phyloP scores from a whole-genome alignment of 2,113 vertebrate genomes.

The Amphiprion ocellaris region DNA sequence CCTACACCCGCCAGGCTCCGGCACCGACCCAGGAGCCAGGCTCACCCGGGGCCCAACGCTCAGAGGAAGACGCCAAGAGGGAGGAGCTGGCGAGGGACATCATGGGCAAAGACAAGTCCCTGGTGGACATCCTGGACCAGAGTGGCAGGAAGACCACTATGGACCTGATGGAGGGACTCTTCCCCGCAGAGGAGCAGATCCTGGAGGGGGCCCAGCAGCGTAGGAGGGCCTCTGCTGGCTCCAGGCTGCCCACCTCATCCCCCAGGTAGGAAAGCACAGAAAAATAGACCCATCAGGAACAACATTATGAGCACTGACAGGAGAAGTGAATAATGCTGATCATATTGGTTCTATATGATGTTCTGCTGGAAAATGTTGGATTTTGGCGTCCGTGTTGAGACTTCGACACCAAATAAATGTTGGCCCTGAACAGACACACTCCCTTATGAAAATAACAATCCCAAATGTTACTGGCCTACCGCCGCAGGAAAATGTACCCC shows the following conservation, averaged over 20 bases:
- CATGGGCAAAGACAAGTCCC: slow-evolving; percentile 91
- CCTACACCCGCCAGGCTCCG: slow-evolving; percentile 81
- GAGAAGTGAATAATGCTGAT: too few species aligned
- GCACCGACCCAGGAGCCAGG: not conserved
- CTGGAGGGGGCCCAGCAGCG: slow-evolving; percentile 90
- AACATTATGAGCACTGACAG: too few species aligned
- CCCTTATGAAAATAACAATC: too few species aligned
- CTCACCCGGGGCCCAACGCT: slow-evolving; percentile 49
- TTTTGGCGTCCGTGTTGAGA: too few species aligned
- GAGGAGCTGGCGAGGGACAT: slow-evolving; percentile 93
- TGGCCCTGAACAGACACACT: too few species aligned
- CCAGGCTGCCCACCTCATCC: slow-evolving; percentile 81
- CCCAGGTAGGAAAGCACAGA: slow-evolving; percentile 80
- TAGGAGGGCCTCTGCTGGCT: slow-evolving; percentile 82
- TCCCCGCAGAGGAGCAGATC: slow-evolving; percentile 90
- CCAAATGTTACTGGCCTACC: too few species aligned
- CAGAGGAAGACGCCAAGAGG: slow-evolving; percentile 89
- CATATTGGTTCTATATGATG: too few species aligned
- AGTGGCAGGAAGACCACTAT: slow-evolving; percentile 93
- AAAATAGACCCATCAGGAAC: too few species aligned
- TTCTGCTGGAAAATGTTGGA: too few species aligned
- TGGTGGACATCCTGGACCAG: slow-evolving; percentile 94
- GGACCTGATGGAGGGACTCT: slow-evolving; percentile 97
- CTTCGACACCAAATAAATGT: too few species aligned
- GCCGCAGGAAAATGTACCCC: too few species aligned